Conservation (phyloP, 2,797 vertebrate species). For the Lepus oiostolus region DNA sequence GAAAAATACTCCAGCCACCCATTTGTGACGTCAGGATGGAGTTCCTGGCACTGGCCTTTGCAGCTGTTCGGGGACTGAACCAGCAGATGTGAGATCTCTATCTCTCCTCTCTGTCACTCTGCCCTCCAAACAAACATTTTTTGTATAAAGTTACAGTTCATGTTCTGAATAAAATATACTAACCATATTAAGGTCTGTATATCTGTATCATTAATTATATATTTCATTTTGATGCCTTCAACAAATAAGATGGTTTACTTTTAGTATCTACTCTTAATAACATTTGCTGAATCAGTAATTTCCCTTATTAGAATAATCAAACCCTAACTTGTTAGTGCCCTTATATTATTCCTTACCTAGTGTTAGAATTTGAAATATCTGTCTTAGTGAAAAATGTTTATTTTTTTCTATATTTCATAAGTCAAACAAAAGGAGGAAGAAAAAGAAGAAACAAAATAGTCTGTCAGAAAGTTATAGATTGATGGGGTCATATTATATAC, state of each 20-base stretch:
- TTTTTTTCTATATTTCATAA: not conserved
- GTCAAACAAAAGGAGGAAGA: not conserved
- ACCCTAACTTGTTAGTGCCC: not conserved
- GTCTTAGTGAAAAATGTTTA: not conserved
- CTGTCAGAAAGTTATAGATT: not conserved
- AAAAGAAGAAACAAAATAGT: no score
- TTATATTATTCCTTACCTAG: not conserved
- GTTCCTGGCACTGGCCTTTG: no score
- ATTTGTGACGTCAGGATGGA: no score
- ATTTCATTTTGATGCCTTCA: not conserved
- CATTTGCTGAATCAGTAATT: not conserved
- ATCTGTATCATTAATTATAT: not conserved
- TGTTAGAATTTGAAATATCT: conserved; percentile 3
- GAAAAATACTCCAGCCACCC: no score
- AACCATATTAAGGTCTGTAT: not conserved
- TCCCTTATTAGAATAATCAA: not conserved
- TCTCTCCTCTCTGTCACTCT: not conserved
- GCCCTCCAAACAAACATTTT: no score
- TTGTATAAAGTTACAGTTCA: not conserved
- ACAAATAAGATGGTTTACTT: not conserved
- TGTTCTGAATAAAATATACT: not conserved
- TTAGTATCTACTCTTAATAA: not conserved
- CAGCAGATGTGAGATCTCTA: no score
- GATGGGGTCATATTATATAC: not conserved
- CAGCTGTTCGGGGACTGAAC: no score